Conservation (phyloP, 2,113 vertebrate species). For the Myiopsitta monachus region DNA sequence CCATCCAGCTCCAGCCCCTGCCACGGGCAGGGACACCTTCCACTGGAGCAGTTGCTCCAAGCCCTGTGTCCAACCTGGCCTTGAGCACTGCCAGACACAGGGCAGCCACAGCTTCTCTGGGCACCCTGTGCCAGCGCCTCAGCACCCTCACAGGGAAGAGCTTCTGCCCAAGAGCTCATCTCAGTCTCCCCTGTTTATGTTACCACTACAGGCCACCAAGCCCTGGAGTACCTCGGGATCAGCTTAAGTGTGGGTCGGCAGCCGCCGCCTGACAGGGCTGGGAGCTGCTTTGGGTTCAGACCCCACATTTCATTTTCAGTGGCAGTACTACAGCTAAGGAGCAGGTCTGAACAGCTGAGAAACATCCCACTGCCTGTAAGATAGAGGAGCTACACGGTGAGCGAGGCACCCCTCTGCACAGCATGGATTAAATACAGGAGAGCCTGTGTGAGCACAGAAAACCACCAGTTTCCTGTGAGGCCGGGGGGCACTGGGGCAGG, state of each 20-base stretch:
- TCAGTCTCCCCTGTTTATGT: not conserved
- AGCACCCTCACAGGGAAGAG: too few relatives aligned
- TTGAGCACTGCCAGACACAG: too few relatives aligned
- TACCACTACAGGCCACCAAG: not conserved
- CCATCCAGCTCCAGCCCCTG: too few relatives aligned
- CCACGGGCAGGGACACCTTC: too few relatives aligned
- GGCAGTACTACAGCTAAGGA: not conserved
- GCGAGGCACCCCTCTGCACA: not conserved
- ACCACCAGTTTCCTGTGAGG: rapidly evolving
- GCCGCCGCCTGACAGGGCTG: not conserved
- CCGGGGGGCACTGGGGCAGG: rapidly evolving
- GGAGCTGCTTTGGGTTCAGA: not conserved
- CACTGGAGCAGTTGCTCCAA: too few relatives aligned
- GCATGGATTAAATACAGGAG: rapidly evolving
- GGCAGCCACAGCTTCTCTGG: too few relatives aligned
- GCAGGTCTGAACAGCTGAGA: not conserved
- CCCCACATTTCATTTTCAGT: too few relatives aligned
- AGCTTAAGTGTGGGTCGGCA: not conserved
- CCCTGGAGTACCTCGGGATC: not conserved
- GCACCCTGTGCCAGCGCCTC: too few relatives aligned
- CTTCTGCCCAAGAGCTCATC: too few relatives aligned
- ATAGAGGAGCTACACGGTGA: rapidly evolving
- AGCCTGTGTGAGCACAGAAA: not conserved
- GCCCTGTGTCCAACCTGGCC: too few relatives aligned
- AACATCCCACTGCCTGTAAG: not conserved